phyloP scores from a whole-genome alignment of 2,113 vertebrate species.

The Aleadryas rufinucha region DNA sequence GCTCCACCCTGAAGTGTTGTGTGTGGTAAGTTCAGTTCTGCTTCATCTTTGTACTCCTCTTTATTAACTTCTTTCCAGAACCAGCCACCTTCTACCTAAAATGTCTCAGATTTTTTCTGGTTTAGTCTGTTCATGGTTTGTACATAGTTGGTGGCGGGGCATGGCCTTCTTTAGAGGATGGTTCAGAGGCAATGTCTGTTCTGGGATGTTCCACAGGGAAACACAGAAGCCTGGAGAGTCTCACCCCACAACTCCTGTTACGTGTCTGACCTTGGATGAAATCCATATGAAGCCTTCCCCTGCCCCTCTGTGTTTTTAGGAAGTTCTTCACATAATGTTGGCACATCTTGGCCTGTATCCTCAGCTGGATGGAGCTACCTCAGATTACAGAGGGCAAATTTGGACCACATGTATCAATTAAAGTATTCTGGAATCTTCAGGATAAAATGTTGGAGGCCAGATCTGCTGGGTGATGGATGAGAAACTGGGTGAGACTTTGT shows the following conservation, averaged over 20 bases:
- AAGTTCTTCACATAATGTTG: neutral
- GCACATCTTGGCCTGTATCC: neutral
- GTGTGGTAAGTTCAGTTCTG: neutral
- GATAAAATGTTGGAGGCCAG: neutral
- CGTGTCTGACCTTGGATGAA: neutral
- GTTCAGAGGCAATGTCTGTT: neutral
- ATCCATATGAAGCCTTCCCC: neutral
- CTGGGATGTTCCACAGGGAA: neutral
- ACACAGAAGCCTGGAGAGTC: neutral
- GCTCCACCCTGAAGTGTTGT: neutral
- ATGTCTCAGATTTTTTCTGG: neutral
- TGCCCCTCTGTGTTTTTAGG: neutral
- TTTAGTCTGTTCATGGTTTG: neutral
- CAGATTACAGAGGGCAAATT: neutral
- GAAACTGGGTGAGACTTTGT: neutral
- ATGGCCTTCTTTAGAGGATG: neutral
- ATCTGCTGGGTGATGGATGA: neutral
- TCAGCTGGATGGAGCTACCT: neutral
- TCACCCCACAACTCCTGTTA: neutral
- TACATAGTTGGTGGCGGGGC: neutral
- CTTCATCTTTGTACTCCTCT: neutral
- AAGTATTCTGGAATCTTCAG: neutral
- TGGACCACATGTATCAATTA: neutral
- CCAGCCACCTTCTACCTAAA: neutral
- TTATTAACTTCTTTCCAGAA: neutral